A percentile compares a stretch with the other conserved stretches of the same genome.
phyloP scores from a whole-genome alignment of 2,888 invertebrate genomes.

The Apamea sordens region DNA sequence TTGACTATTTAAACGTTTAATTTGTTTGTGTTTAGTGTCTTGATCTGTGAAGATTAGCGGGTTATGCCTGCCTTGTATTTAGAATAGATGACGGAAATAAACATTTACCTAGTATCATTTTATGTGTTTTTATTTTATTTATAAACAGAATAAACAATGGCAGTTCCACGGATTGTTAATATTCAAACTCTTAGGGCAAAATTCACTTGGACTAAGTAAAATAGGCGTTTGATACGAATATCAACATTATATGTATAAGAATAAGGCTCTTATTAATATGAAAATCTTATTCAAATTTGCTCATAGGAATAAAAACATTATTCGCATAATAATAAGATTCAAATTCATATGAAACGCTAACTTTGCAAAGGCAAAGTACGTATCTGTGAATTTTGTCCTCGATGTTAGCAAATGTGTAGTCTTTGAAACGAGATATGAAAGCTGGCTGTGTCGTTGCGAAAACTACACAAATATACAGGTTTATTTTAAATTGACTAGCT shows the following conservation, averaged over 20 bases:
- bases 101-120: slow-evolving; percentile 86
- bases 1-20: slow-evolving; percentile 60
- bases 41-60: slow-evolving; percentile 83
- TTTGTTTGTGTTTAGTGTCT: slow-evolving; percentile 74
- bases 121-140: slow-evolving; percentile 71
- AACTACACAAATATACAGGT: background rate
- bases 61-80: slow-evolving; percentile 81
- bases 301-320: background rate
- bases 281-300: background rate
- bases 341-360: background rate
- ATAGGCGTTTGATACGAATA: background rate
- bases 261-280: background rate
- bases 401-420: slow-evolving; percentile 1
- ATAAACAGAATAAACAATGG: slow-evolving; percentile 44
- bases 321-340: background rate
- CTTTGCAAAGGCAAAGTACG: background rate
- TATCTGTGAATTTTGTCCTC: background rate
- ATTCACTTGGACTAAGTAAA: background rate
- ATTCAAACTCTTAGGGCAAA: background rate
- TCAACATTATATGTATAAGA: background rate
- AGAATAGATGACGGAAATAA: slow-evolving; percentile 87
- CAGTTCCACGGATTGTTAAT: slow-evolving; percentile 12
- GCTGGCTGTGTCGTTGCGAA: background rate
- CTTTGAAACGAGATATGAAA: slow-evolving; percentile 1
- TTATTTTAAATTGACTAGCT: background rate